Percentiles rank a stretch among this genome's conserved stretches.
phyloP scores from a whole-genome alignment of 1,140 invertebrate genomes.

The Drosophila arizonae region DNA sequence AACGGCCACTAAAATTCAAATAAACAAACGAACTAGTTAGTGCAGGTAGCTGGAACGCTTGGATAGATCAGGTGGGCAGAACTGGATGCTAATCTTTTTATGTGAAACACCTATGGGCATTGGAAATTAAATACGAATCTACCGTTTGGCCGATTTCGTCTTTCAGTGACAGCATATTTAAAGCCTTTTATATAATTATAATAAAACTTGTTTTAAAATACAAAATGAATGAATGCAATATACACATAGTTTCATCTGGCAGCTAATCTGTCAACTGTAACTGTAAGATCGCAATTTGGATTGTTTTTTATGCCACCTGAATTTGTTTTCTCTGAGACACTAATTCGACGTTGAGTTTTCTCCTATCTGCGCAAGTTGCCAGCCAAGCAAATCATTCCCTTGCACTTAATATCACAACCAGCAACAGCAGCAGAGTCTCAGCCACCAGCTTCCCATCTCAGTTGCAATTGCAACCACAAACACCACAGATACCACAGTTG shows the following conservation, averaged over 20 bases:
- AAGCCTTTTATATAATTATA: slow-evolving; percentile 2
- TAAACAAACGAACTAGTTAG: slow-evolving; percentile 24
- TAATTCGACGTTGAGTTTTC: slow-evolving; percentile 28
- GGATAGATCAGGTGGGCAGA: background rate
- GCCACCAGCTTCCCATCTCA: slow-evolving; percentile 35
- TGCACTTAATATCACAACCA: slow-evolving; percentile 37
- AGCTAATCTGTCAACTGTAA: slow-evolving; percentile 3
- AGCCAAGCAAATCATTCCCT: slow-evolving; percentile 31
- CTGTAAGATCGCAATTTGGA: slow-evolving; percentile 9
- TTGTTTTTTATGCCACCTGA: slow-evolving; percentile 24
- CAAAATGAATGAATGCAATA: background rate
- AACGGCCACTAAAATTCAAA: slow-evolving; percentile 41
- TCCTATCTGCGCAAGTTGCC: slow-evolving; percentile 15
- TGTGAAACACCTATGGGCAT: slow-evolving; percentile 53
- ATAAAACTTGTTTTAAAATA: background rate
- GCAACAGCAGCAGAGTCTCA: slow-evolving; percentile 17
- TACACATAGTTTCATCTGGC: background rate
- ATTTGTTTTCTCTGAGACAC: slow-evolving; percentile 36
- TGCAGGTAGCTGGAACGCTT: slow-evolving; percentile 10
- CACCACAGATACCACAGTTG: slow-evolving; percentile 15
- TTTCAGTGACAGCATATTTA: slow-evolving; percentile 31
- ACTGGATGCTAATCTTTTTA: slow-evolving; percentile 60
- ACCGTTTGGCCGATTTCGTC: slow-evolving; percentile 32
- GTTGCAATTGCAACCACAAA: slow-evolving; percentile 38
- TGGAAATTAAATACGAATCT: slow-evolving; percentile 58